A percentile compares a stretch with the other conserved stretches of the same genome.
Evolutionary conservation across 2,888 invertebrate genomes (phyloP).

Genomic region (Nomada hirtipes): DNA sequence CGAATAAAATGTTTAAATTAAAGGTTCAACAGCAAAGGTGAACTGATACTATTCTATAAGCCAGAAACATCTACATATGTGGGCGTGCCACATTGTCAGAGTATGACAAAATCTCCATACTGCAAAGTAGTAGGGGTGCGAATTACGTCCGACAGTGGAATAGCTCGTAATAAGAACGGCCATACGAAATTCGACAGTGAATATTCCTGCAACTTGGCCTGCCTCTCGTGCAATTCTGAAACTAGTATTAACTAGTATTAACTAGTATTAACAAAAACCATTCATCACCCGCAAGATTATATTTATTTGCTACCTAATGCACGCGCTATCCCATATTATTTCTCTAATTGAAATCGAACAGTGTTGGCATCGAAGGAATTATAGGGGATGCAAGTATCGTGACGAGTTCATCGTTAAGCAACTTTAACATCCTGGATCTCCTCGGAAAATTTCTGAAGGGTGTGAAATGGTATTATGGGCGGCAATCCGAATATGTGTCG

Average conservation of each 20-base stretch:
- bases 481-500: neutral
- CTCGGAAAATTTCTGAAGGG: neutral
- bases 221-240: constrained; percentile 26
- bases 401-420: constrained; percentile 24
- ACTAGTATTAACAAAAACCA: constrained; percentile 14
- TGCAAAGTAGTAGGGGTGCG: constrained; percentile 48
- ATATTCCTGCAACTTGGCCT: constrained; percentile 39
- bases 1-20: neutral
- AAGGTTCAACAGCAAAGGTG: constrained; percentile 36
- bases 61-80: neutral
- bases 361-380: constrained; percentile 32
- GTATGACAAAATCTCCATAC: constrained; percentile 23
- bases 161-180: constrained; percentile 32
- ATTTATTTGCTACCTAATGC: constrained; percentile 21
- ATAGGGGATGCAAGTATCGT: neutral
- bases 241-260: constrained; percentile 4
- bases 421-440: constrained; percentile 8
- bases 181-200: constrained; percentile 47
- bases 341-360: constrained; percentile 3
- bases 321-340: constrained; percentile 24
- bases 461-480: neutral
- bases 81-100: constrained; percentile 9
- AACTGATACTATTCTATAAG: neutral
- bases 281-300: constrained; percentile 25
- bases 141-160: constrained; percentile 34